Evolutionary conservation across 2,797 vertebrate species (phyloP).

Genomic region (Tiaroga cobitis): DNA sequence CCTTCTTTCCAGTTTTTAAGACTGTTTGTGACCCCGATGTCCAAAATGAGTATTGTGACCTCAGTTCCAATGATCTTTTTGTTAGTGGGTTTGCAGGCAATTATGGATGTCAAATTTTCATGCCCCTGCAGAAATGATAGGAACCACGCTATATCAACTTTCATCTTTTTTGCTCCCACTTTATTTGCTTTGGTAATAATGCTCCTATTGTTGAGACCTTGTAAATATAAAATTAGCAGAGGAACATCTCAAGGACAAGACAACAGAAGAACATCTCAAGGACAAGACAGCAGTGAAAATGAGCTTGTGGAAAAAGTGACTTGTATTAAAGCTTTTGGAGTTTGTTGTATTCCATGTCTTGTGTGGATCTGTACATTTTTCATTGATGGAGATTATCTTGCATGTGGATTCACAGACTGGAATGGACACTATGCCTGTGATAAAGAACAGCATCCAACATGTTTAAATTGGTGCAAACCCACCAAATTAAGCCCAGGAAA

Average conservation of each 20-base stretch:
- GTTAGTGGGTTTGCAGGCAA: neutral
- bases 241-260: no score
- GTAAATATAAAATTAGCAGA: rapidly evolving
- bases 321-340: no score
- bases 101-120: neutral
- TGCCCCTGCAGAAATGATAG: neutral
- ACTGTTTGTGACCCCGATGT: rapidly evolving
- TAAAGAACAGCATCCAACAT: neutral
- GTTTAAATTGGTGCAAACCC: neutral
- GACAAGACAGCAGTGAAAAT: no score
- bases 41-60: neutral
- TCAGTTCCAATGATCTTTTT: neutral
- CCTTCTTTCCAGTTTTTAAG: neutral
- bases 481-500: neutral
- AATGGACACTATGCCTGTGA: neutral
- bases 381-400: neutral
- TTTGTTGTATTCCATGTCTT: neutral
- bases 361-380: neutral
- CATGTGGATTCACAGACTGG: neutral
- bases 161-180: neutral
- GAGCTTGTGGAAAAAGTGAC: no score
- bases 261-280: no score
- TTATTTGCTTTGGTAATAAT: neutral
- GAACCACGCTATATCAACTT: rapidly evolving
- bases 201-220: neutral